Conservation (phyloP, 2,888 invertebrate genomes). For the Pseudanteris insignis region DNA sequence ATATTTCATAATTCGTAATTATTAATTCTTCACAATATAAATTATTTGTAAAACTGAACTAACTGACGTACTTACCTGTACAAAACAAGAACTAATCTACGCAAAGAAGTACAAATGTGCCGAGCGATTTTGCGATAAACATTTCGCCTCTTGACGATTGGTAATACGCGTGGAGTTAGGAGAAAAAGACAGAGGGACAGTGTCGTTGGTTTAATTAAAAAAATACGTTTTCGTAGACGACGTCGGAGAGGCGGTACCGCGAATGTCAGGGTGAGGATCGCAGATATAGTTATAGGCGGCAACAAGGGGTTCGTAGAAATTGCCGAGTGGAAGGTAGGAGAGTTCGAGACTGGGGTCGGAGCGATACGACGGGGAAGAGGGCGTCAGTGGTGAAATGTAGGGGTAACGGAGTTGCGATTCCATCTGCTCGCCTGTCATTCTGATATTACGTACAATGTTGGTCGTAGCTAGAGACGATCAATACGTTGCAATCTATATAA, state of each 20-base stretch:
- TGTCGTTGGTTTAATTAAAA: slow-evolving; percentile 48
- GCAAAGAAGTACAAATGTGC: too few species aligned
- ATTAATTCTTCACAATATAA: too few species aligned
- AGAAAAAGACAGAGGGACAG: too few species aligned
- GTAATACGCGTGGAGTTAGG: too few species aligned
- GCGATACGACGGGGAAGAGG: slow-evolving; percentile 9
- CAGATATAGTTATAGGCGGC: slow-evolving; percentile 62
- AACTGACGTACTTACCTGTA: too few species aligned
- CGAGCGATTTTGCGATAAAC: too few species aligned
- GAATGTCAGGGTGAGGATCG: slow-evolving; percentile 64
- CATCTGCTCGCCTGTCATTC: slow-evolving; percentile 69
- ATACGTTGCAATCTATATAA: slow-evolving; percentile 66
- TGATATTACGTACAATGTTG: slow-evolving; percentile 58
- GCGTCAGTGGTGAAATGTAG: slow-evolving; percentile 50
- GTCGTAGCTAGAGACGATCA: slow-evolving; percentile 63
- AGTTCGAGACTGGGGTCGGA: slow-evolving; percentile 28
- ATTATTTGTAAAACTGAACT: too few species aligned
- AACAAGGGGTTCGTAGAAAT: slow-evolving; percentile 57
- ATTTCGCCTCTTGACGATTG: too few species aligned
- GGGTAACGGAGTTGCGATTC: slow-evolving; percentile 63
- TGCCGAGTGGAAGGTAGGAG: slow-evolving; percentile 25
- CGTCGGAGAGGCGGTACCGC: slow-evolving; percentile 42
- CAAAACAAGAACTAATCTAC: too few species aligned
- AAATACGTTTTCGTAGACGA: slow-evolving; percentile 46
- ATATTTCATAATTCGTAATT: too few species aligned